Evolutionary conservation across 2,797 vertebrate genomes (phyloP), one percentile per base, ranked within the genome.

Genomic region (Cygnus olor): DNA sequence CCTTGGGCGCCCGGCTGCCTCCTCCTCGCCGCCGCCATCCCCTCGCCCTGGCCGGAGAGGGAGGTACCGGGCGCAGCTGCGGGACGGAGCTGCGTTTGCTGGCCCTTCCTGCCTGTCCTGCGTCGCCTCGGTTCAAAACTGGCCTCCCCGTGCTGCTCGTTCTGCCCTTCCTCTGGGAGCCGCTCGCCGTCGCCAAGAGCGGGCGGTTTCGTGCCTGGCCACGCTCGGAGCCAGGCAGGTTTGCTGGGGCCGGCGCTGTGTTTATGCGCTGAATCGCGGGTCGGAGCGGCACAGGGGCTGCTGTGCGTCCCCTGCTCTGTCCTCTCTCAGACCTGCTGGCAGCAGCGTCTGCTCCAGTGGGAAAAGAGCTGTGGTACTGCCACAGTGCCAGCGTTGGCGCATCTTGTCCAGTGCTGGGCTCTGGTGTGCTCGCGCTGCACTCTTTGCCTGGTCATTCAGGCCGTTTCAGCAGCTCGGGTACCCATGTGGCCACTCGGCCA

Each of bases 361-460:
- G 10, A 16, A 63, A 36, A 27, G 42, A 44, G 13, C 13, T 9
- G 40, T 63, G 71, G 45, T 38, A 13, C 32, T 47, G 70, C 70
- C 72, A 42, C 36, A 24, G 25, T 84, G 80, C 60, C 60, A 25
- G n/a, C 60, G 34, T 16, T 18, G 44, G 42, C 21, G 11, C 54
- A 16, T 49, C 69, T 80, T 1, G 0, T 53, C 1, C 0, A 2
- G 80, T 74, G 88, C 86, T 3, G 2, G 25, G 60, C 32, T 21
- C 36, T 38, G 36, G 5, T 17, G 57, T 58, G 68, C 12, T 20
- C 0, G 0, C 34, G 54, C 64, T 56, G 12, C 0, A 0, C 80
- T 30, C 58, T 42, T 25, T 69, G 38, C 10, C 24, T 65, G 49
- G 15, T n/a, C 25, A 2, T 69, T 90, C 32, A 4, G 63, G 63